Evolutionary conservation across 2,113 vertebrate genomes (phyloP).

Genomic region (Pyxicephalus adspersus): DNA sequence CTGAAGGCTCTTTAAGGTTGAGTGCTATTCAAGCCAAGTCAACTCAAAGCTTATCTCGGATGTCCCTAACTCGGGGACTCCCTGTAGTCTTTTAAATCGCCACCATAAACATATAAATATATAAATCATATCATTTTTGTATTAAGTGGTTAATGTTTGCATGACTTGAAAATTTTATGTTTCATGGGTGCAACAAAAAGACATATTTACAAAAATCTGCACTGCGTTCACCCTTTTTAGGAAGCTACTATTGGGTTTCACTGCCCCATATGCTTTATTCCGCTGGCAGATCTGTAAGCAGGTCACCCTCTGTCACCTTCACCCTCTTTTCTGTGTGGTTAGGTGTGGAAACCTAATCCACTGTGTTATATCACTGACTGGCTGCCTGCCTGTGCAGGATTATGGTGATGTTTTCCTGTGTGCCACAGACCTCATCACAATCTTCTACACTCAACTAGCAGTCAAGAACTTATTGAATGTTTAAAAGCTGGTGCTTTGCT

Average conservation of each 20-base stretch:
- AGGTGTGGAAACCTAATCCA: slow-evolving; percentile 36
- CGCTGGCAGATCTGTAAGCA: neutral
- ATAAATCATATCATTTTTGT: neutral
- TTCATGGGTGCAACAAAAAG: too few relatives aligned
- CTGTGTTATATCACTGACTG: slow-evolving; percentile 42
- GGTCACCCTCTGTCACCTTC: slow-evolving; percentile 19
- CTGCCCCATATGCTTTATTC: neutral
- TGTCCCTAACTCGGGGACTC: too few relatives aligned
- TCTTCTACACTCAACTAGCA: slow-evolving; percentile 28
- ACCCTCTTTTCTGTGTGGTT: slow-evolving; percentile 10
- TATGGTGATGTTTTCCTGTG: slow-evolving; percentile 27
- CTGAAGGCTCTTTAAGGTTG: too few relatives aligned
- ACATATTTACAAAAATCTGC: neutral
- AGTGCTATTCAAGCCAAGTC: too few relatives aligned
- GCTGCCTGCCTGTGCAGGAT: slow-evolving; percentile 43
- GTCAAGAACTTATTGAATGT: slow-evolving; percentile 23
- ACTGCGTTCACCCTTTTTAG: neutral
- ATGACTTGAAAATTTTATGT: neutral
- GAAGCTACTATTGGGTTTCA: neutral
- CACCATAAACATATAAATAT: too few relatives aligned
- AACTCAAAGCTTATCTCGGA: too few relatives aligned
- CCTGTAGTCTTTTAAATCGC: too few relatives aligned
- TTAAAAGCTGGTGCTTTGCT: slow-evolving; percentile 9
- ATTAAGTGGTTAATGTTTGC: slow-evolving; percentile 3
- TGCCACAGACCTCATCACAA: slow-evolving; percentile 28